phyloP scores from a whole-genome alignment of 1,140 invertebrate genomes.

The Dendroctonus valens region DNA sequence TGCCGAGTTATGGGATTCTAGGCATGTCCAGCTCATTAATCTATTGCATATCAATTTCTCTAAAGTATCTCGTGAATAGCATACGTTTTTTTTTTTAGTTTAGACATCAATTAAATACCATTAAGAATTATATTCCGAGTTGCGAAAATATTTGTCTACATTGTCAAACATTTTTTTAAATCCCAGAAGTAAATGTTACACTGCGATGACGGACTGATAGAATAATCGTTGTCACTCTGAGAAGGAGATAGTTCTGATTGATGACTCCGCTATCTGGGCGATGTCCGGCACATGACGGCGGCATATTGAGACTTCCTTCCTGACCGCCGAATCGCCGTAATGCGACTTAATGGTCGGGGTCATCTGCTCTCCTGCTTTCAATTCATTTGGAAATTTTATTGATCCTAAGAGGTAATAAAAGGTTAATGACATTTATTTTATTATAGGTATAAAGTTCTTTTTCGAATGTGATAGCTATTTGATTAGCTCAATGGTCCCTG shows the following conservation, averaged over 20 bases:
- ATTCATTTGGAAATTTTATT: constrained; percentile 41
- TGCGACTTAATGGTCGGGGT: constrained; percentile 40
- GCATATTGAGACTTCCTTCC: constrained; percentile 51
- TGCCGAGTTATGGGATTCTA: too few species aligned
- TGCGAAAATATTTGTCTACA: background rate
- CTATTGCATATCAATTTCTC: too few species aligned
- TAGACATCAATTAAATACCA: too few species aligned
- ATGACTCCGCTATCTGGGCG: constrained; percentile 45
- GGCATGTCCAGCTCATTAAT: too few species aligned
- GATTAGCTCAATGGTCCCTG: background rate
- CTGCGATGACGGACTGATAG: constrained; percentile 18
- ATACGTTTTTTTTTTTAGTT: too few species aligned
- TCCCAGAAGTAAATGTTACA: constrained; percentile 3
- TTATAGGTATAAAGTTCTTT: background rate
- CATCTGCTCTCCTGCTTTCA: constrained; percentile 32
- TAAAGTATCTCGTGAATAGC: too few species aligned
- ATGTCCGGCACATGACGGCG: constrained; percentile 47
- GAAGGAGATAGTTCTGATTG: constrained; percentile 47
- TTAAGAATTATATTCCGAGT: too few species aligned
- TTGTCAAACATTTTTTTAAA: background rate
- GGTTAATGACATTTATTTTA: constrained; percentile 25
- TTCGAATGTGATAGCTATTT: background rate
- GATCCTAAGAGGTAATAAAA: constrained; percentile 39
- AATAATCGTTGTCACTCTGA: constrained; percentile 43
- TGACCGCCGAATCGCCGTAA: constrained; percentile 39